A percentile compares a stretch with the other conserved stretches of the same genome.
These are phyloP conservation scores for Eupithecia insigniata DNA, from an alignment of 2,888 invertebrate genomes.

Conservation along the genomic window DNA sequence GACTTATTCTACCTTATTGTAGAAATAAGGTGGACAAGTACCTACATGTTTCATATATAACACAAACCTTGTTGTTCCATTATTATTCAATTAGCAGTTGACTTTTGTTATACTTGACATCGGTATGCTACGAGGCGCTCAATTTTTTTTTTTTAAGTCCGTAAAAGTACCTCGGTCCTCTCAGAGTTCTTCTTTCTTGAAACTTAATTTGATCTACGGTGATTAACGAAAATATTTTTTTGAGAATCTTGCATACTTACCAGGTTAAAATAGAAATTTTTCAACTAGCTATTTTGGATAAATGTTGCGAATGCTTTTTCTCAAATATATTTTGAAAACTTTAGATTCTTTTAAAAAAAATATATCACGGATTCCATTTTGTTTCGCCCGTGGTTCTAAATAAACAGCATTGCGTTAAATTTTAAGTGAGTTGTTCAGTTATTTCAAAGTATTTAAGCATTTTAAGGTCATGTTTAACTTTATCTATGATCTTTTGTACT, in stretches of 20 bases:
- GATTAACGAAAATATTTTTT: not conserved
- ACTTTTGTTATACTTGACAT: too few species aligned
- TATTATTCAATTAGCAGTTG: too few species aligned
- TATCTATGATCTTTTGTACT: not conserved
- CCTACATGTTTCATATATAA: too few species aligned
- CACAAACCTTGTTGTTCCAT: too few species aligned
- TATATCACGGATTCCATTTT: not conserved
- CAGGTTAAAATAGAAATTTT: not conserved
- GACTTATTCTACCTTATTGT: too few species aligned
- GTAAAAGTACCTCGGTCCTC: too few species aligned
- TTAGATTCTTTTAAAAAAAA: not conserved
- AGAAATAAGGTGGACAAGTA: too few species aligned
- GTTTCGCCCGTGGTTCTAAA: not conserved
- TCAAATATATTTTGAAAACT: too few species aligned
- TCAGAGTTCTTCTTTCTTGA: not conserved
- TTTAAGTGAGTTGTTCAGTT: not conserved
- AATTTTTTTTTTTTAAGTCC: too few species aligned
- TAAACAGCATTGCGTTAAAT: slow-evolving; percentile 2
- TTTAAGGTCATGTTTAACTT: not conserved
- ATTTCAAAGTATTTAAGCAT: not conserved
- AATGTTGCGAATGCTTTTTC: not conserved
- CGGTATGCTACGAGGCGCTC: too few species aligned
- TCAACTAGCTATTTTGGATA: too few species aligned
- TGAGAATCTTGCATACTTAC: not conserved
- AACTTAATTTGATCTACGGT: not conserved